A percentile compares a stretch with the other conserved stretches of the same genome.
Conservation (phyloP, 1,140 invertebrate species). For the Rhysida immarginata region DNA sequence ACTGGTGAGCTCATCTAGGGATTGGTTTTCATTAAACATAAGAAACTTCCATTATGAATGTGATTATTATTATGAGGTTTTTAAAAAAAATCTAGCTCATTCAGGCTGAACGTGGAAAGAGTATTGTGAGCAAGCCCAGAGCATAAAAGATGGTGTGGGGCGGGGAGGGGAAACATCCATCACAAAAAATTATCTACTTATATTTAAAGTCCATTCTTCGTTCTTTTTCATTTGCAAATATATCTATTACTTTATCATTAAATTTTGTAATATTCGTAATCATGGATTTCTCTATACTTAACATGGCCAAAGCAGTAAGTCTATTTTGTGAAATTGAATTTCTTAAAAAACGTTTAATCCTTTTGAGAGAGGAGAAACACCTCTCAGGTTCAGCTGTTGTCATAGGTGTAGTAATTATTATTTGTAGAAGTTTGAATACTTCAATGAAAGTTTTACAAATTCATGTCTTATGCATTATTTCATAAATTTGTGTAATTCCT, state of each 20-base stretch:
- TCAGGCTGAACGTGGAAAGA: background rate
- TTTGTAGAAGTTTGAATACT: background rate
- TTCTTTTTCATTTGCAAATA: background rate
- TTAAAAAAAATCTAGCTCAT: background rate
- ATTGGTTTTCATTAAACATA: no score
- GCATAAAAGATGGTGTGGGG: background rate
- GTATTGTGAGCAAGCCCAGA: background rate
- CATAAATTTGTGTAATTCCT: background rate
- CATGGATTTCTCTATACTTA: background rate
- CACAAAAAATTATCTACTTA: no score
- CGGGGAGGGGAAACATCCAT: no score
- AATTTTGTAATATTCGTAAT: background rate
- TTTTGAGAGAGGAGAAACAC: background rate
- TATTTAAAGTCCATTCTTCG: background rate
- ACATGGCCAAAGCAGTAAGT: background rate
- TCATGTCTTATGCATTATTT: constrained; percentile 6
- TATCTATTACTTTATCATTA: background rate
- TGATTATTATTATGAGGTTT: no score
- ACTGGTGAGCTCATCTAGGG: no score
- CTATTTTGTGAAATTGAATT: background rate
- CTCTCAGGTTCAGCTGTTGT: background rate
- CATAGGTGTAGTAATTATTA: constrained; percentile 1
- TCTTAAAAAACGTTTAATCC: background rate
- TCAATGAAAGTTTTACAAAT: background rate
- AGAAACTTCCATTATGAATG: no score